Evolutionary conservation across 2,113 vertebrate genomes (phyloP).

Genomic region (Columba livia): DNA sequence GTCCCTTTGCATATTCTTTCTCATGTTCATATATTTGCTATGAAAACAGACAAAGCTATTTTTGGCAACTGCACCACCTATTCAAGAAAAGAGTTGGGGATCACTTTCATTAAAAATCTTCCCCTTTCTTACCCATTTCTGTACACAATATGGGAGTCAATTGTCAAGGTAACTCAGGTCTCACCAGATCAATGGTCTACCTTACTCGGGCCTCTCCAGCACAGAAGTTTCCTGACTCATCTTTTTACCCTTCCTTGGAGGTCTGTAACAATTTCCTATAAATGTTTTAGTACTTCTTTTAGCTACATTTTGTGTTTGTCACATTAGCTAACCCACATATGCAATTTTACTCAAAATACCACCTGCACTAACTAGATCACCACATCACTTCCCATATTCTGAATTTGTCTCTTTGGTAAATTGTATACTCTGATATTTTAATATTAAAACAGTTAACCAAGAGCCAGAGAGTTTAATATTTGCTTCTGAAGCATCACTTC

Average conservation of each 20-base stretch:
- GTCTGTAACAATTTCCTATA: slow-evolving; percentile 18
- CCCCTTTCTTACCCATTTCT: background rate
- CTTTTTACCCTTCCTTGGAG: slow-evolving; percentile 37
- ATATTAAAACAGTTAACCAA: background rate
- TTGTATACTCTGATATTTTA: background rate
- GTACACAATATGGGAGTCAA: rapidly evolving
- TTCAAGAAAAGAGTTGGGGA: background rate
- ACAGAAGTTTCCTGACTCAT: background rate
- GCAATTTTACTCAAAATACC: slow-evolving; percentile 37
- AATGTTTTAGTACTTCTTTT: slow-evolving; percentile 27
- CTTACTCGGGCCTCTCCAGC: background rate
- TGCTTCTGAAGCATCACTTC: slow-evolving; percentile 3
- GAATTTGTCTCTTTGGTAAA: slow-evolving; percentile 5
- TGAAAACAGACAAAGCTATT: background rate
- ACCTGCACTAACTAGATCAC: background rate
- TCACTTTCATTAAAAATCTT: background rate
- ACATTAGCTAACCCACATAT: background rate
- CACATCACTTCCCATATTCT: background rate
- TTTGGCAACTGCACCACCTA: background rate
- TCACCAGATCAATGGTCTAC: background rate
- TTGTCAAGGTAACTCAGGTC: background rate
- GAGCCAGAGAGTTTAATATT: background rate
- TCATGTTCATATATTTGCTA: background rate
- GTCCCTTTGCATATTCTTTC: background rate
- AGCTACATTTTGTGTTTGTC: background rate